Base-by-base conservation (phyloP, 2,113 vertebrate species). In the Proteles cristata region DNA sequence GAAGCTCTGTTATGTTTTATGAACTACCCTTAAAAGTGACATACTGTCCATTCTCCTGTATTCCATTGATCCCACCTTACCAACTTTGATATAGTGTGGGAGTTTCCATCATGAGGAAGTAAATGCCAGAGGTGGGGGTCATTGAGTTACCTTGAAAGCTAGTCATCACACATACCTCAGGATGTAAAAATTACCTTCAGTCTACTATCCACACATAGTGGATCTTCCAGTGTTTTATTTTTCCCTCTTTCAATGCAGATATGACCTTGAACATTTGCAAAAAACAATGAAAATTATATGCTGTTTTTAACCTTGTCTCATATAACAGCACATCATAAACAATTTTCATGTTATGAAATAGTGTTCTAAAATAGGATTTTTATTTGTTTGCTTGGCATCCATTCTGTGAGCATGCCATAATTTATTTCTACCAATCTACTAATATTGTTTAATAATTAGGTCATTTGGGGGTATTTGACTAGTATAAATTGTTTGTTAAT, bases 361-460 rank as follows among this genome's bases (percentile, higher is more conserved):
- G 14, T 95, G 7, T 85, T 93, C 35, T 92, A 69, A 97, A 93
- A 65, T 85, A 55, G 8, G 11, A 35, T 43, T 43, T 91, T 66
- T 84, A n/a, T 92, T 28, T 90, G 26, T 90, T 68, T 84, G 7
- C 31, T 90, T 90, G 90, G 53, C 33, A 82, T 81, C 25, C 31
- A 68, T 74, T 93, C 26, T 89, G 21, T 93, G 39, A 69, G 50
- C 28, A 81, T 84, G 50, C 25, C 35, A 4, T 61, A 61, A 26
- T 89, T 97, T 94, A 93, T 61, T 97, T 93, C 80, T 81, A n/a
- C 45, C 26, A 90, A 2, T 90, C 15, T 81, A 28, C 35, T 94
- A 86, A 61, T 50, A 17, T 63, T 91, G 23, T 61, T 95, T 94
- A 83, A 90, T 90, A 89, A 86, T 92, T 74, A 73, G 12, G 14